phyloP scores from a whole-genome alignment of 2,113 vertebrate species.

The Noctilio leporinus region DNA sequence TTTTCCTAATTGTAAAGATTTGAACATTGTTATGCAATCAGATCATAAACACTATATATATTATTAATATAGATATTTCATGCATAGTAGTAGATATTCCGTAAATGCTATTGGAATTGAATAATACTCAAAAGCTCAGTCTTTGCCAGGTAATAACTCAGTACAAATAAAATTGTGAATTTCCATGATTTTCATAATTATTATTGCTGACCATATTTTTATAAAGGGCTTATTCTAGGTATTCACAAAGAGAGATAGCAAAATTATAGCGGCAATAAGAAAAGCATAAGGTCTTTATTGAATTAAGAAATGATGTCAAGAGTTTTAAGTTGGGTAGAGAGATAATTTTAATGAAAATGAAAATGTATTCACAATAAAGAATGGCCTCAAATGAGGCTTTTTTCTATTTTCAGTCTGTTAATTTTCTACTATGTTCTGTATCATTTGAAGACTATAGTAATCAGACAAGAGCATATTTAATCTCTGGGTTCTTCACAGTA shows the following conservation, averaged over 20 bases:
- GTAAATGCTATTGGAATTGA: neutral
- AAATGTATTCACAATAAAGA: conserved; percentile 5
- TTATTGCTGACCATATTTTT: neutral
- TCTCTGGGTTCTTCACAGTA: neutral
- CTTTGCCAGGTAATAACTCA: neutral
- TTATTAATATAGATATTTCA: neutral
- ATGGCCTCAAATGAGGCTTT: neutral
- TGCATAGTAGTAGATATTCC: neutral
- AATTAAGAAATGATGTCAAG: neutral
- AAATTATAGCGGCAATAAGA: neutral
- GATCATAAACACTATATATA: neutral
- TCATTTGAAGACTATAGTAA: neutral
- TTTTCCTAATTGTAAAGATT: neutral
- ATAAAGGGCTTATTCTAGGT: neutral
- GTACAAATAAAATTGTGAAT: neutral
- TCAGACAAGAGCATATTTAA: neutral
- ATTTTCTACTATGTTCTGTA: conserved; percentile 28
- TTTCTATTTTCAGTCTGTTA: neutral
- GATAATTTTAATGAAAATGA: neutral
- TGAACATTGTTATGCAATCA: neutral
- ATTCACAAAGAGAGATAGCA: neutral
- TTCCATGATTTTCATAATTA: neutral
- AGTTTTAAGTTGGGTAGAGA: neutral
- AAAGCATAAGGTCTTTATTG: neutral
- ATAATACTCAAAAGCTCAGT: neutral